Base-by-base conservation (phyloP, 2,888 invertebrate species). In the Andrena minutula region DNA sequence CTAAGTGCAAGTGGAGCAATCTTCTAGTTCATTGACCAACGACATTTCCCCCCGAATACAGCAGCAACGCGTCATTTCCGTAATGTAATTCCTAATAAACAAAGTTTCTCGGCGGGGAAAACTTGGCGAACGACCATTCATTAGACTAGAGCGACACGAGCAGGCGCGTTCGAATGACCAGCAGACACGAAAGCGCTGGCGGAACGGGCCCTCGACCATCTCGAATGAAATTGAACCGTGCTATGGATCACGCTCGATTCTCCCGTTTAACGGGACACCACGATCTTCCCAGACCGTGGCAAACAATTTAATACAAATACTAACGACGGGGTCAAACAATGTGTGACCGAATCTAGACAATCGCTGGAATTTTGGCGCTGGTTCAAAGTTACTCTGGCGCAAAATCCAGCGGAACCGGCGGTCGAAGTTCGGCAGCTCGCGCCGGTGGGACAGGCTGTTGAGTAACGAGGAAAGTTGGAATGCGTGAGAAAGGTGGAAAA, bases 1-100 rank as follows among this genome's bases (percentile, higher is more conserved):
- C 49, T 20, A 41, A 61, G 26, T 47, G 12, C 16, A 5, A 12
- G 51, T 60, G 47, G 66, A 71, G 79, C 47, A 41, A 71, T 53
- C 53, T 60, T 30, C 30, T 5, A 30, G 20, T 71, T 26, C 41
- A 32, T 35, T 47, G 70, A 61, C 65, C 70, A 32, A 10, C 3
- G 28, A 30, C n/a, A n/a, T 10, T 47, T n/a, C 47, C 28, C 70
- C 69, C 64, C 72, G 10, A 47, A 30, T 23, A 53, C 23, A 30
- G n/a, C 30, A 49, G 56, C 51, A 56, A 53, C 75, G 65, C 72
- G 60, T 77, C 82, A 75, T 82, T 83, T 78, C 74, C 83, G 68
- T 78, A 78, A 82, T 79, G 82, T 30, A n/a, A 63, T 69, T 58
- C 70, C 66, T 69, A 66, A 82, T 77, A 74, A 76, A 76, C 82